Conservation (phyloP, 2,888 invertebrate species). For the Autographa pulchrina region DNA sequence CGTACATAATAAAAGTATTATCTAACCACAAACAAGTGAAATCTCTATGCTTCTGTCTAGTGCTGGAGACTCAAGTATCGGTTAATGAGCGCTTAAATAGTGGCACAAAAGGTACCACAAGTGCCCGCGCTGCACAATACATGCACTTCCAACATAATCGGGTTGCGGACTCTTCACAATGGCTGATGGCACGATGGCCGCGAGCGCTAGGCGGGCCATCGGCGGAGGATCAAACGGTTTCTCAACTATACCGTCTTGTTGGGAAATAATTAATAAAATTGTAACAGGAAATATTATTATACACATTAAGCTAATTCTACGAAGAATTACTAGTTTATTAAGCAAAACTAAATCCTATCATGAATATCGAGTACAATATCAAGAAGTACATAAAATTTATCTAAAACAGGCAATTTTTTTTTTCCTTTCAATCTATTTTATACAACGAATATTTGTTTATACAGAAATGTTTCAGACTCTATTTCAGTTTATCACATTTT, state of each 20-base stretch:
- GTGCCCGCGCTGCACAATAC: not conserved
- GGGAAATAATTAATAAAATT: no score
- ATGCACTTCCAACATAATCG: slow-evolving; percentile 22
- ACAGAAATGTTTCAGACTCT: slow-evolving; percentile 11
- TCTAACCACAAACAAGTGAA: not conserved
- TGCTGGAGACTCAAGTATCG: slow-evolving; percentile 27
- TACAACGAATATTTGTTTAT: no score
- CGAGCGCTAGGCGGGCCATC: not conserved
- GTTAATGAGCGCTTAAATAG: slow-evolving; percentile 49
- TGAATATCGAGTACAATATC: no score
- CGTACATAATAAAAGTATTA: not conserved
- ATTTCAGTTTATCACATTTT: slow-evolving; percentile 44
- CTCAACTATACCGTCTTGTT: not conserved
- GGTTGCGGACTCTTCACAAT: not conserved
- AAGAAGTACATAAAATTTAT: no score
- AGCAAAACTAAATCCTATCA: no score
- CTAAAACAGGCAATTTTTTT: no score
- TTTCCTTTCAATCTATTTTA: no score
- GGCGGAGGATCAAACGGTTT: not conserved
- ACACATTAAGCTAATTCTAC: no score
- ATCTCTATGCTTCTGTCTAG: not conserved
- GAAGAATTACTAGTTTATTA: no score
- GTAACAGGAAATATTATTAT: no score
- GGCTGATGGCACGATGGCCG: not conserved
- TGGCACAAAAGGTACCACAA: slow-evolving; percentile 31